These are phyloP conservation scores for Thamnophis elegans DNA, from an alignment of 2,797 vertebrate genomes.

Conservation along the genomic window DNA sequence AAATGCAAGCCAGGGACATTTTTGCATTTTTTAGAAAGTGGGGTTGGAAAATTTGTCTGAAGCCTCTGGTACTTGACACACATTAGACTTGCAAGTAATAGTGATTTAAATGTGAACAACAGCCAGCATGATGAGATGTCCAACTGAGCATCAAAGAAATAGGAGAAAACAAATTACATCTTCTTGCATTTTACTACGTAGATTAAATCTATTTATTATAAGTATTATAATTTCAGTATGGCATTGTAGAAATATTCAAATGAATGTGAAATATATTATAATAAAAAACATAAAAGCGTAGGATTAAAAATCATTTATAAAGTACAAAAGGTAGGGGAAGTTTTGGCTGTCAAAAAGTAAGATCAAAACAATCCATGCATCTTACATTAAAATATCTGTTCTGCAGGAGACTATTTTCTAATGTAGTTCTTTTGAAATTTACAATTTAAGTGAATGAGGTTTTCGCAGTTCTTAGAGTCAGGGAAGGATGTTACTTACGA, in stretches of 20 bases:
- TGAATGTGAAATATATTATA: background rate
- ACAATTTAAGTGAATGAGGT: background rate
- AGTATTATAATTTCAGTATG: background rate
- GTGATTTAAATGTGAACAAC: background rate
- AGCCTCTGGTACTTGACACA: background rate
- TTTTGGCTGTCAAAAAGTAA: background rate
- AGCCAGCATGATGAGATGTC: constrained; percentile 1
- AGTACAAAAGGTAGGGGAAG: background rate
- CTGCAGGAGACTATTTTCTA: background rate
- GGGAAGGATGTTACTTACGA: background rate
- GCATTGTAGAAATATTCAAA: background rate
- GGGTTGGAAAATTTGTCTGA: constrained; percentile 8
- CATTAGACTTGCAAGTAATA: constrained; percentile 7
- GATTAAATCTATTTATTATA: background rate
- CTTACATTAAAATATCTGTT: background rate
- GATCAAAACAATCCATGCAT: background rate
- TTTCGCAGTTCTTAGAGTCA: background rate
- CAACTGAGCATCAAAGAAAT: background rate
- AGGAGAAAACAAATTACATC: constrained; percentile 1
- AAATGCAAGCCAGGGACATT: background rate
- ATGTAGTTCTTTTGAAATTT: background rate
- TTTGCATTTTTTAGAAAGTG: background rate
- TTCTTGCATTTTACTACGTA: background rate
- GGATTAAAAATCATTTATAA: background rate
- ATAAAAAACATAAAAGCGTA: background rate